Percentiles rank a stretch among this genome's conserved stretches.
phyloP scores from a whole-genome alignment of 2,888 invertebrate species.

The Nemotelus nigrinus region DNA sequence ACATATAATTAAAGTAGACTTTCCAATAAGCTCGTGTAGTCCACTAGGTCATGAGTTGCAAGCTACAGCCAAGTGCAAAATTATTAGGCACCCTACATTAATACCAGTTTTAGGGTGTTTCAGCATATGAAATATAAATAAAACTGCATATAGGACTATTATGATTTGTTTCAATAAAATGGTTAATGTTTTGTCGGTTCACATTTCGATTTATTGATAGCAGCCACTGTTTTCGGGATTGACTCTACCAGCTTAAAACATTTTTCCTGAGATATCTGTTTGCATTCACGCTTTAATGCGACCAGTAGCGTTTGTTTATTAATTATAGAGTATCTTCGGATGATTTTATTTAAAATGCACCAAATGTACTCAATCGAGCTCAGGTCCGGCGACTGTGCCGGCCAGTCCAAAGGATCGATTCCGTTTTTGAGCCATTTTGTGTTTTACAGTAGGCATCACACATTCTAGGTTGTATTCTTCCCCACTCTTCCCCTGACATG shows the following conservation, averaged over 20 bases:
- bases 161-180: neutral
- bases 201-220: neutral
- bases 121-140: too few species aligned
- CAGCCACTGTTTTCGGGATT: neutral
- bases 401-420: neutral
- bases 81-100: neutral
- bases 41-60: too few species aligned
- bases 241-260: neutral
- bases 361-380: neutral
- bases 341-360: neutral
- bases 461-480: too few species aligned
- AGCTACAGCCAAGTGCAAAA: too few species aligned
- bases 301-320: neutral
- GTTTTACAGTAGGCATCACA: too few species aligned
- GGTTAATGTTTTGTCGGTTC: slow-evolving; percentile 2
- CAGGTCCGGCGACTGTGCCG: neutral
- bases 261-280: neutral
- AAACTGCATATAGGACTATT: too few species aligned
- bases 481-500: too few species aligned
- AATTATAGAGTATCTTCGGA: neutral
- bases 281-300: neutral
- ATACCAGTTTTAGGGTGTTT: neutral
- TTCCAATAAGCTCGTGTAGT: too few species aligned
- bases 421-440: neutral
- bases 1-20: too few species aligned